Evolutionary conservation across 1,140 invertebrate genomes (phyloP).

Genomic region (Lasioglossum albipes): DNA sequence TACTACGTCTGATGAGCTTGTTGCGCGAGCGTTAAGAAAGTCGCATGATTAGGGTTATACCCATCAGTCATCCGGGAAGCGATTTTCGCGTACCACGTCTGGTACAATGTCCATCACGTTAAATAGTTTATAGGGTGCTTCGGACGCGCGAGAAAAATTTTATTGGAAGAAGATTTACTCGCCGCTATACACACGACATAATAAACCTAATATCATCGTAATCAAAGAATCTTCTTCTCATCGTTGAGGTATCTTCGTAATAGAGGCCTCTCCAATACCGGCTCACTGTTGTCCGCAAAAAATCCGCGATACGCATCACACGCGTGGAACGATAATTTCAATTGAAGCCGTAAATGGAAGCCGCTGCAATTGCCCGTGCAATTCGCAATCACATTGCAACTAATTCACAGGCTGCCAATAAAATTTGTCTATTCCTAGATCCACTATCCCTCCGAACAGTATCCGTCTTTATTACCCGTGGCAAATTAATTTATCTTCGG

Average conservation of each 20-base stretch:
- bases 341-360: neutral
- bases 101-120: too few species aligned
- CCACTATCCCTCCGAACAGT: neutral
- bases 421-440: slow-evolving; percentile 8
- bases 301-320: neutral
- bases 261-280: neutral
- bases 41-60: too few species aligned
- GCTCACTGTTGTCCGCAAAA: neutral
- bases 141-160: too few species aligned
- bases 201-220: neutral
- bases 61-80: too few species aligned
- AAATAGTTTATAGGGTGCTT: too few species aligned
- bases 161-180: too few species aligned
- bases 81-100: too few species aligned
- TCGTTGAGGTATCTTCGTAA: neutral
- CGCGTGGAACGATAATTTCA: neutral
- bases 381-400: neutral
- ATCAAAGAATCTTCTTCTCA: neutral
- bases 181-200: neutral
- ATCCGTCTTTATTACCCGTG: neutral
- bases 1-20: too few species aligned
- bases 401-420: neutral
- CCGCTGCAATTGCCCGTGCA: neutral
- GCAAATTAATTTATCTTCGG: slow-evolving; percentile 29
- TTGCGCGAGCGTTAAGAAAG: too few species aligned